Percentiles rank a stretch among this genome's conserved stretches.
Evolutionary conservation across 2,113 vertebrate species (phyloP).

Genomic region (Microcebus ravelobensis): DNA sequence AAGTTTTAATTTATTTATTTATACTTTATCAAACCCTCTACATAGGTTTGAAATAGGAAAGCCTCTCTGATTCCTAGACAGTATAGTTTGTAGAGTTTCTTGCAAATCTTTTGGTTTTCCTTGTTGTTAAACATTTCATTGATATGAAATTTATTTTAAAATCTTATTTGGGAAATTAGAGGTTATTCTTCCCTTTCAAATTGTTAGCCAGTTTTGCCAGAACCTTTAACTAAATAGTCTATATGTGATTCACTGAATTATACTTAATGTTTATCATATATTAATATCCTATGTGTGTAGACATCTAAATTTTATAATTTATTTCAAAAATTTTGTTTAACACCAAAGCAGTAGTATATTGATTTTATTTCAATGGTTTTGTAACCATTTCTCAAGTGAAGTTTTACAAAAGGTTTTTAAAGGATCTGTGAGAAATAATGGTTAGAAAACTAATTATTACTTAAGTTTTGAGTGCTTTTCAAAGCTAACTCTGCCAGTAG

Average conservation of each 20-base stretch:
- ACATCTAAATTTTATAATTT: neutral
- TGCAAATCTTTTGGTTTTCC: neutral
- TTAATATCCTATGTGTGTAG: neutral
- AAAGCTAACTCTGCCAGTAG: neutral
- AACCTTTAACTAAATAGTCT: neutral
- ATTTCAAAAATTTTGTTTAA: neutral
- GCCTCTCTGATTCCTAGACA: neutral
- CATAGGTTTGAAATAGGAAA: neutral
- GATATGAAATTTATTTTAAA: conserved; percentile 13
- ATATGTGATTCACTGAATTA: neutral
- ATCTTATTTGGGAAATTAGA: neutral
- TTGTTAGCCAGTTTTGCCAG: neutral
- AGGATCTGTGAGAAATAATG: neutral
- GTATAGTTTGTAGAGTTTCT: neutral
- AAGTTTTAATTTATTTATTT: neutral
- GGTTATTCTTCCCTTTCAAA: neutral
- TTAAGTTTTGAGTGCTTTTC: neutral
- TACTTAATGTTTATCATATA: neutral
- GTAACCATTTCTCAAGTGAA: neutral
- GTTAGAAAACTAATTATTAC: neutral
- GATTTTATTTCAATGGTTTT: conserved; percentile 15
- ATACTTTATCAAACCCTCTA: neutral
- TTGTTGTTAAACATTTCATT: neutral
- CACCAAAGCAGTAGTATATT: neutral
- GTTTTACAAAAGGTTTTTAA: neutral